Evolutionary conservation across 2,113 vertebrate species (phyloP), one percentile per base, ranked within the genome.

Genomic region (Damaliscus lunatus): DNA sequence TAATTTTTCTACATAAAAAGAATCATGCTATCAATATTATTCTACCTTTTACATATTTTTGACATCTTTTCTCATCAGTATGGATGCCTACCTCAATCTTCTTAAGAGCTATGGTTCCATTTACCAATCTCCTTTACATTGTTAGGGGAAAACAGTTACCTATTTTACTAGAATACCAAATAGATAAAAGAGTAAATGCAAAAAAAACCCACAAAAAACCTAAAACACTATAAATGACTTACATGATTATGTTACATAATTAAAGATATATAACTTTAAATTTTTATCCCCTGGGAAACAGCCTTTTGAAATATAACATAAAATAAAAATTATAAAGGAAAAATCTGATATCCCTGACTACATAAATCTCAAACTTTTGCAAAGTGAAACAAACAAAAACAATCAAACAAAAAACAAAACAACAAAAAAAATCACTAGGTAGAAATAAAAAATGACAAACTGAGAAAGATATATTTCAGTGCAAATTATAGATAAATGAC

Each of bases 301-400:
- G 55, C 12, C 21, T 21, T 90, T 96, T 94, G 29, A 94, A 92
- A 57, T 48, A 92, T 43, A 43, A 71, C 12, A 84, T 55, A 77
- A 88, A 94, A 88, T 40, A 84, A 80, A 89, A 95, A 64, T 90
- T 53, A 88, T 53, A 93, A 96, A 97, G 17, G 36, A 55, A 83
- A 77, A 94, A 91, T 50, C 27, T 53, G n/a, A 59, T 57, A 74
- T 23, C 53, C 4, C 11, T 96, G n/a, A 97, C 40, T 59, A 88
- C 11, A 67, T 31, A 55, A 95, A 86, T 53, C 71, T 78, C 67
- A 62, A 62, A 93, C 48, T 0, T 36, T 71, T 23, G 11, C 48
- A 82, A 84, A 84, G 52, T 33, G 86, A 85, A 85, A 33, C 77
- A 33, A 50, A 31, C 27, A 80, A 81, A 50, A 4, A 50, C 50